A percentile compares a stretch with the other conserved stretches of the same genome.
Conservation (phyloP, 37 sponge, comb jelly and placozoan genomes). For the Cliona cf. orientalis region DNA sequence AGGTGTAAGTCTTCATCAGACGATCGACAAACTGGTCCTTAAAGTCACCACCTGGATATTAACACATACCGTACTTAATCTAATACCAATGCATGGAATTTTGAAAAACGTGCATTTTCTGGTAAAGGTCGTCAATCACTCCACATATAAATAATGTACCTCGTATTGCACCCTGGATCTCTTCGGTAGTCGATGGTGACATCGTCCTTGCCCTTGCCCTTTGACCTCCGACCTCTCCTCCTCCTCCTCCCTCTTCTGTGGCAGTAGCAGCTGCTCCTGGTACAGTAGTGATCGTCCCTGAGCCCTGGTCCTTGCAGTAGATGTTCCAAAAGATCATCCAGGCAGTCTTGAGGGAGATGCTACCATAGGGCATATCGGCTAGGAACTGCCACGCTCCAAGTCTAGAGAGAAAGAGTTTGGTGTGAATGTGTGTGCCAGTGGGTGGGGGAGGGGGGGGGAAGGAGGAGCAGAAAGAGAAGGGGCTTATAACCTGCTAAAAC, state of each 20-base stretch:
- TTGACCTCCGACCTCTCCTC: background rate
- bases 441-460: background rate
- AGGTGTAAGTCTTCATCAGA: constrained; percentile 82
- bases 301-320: constrained; percentile 77
- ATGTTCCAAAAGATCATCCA: constrained; percentile 92
- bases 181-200: constrained; percentile 23
- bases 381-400: constrained; percentile 98
- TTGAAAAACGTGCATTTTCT: too few relatives aligned
- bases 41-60: constrained; percentile 38
- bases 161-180: constrained; percentile 55
- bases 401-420: constrained; percentile 41
- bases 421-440: background rate
- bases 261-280: background rate
- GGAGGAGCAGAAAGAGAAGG: background rate
- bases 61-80: too few relatives aligned
- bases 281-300: too few relatives aligned
- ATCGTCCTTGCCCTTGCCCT: background rate
- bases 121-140: too few relatives aligned
- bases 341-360: constrained; percentile 71
- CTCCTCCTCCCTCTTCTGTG: background rate
- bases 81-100: too few relatives aligned
- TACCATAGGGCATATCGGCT: constrained; percentile 93
- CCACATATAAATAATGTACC: constrained; percentile 42
- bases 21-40: constrained; percentile 79
- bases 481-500: background rate